These are phyloP conservation scores for Bergia puertoricense DNA, from an alignment of 92 coral and sea anemone species.

Conservation along the genomic window DNA sequence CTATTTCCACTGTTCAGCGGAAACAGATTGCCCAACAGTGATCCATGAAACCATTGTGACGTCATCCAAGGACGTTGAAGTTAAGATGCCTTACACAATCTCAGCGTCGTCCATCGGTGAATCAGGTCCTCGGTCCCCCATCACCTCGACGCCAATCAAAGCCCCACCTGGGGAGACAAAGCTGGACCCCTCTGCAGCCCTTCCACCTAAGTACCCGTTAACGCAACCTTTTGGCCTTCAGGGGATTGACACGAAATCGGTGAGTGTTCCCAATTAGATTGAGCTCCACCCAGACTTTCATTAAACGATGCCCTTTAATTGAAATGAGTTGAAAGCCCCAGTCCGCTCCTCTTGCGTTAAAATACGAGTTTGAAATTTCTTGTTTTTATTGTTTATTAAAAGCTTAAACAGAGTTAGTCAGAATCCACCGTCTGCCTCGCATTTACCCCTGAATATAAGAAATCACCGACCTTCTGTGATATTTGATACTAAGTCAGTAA, in stretches of 20 bases:
- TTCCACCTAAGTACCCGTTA: background rate
- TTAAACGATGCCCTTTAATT: no score
- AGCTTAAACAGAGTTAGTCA: no score
- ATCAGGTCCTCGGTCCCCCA: background rate
- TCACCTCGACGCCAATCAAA: constrained; percentile 39
- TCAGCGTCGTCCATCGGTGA: constrained; percentile 28
- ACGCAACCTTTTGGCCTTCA: background rate
- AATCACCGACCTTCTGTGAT: no score
- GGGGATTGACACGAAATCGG: background rate
- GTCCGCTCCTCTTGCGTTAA: no score
- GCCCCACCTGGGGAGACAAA: background rate
- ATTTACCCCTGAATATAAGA: no score
- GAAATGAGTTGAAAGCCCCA: no score
- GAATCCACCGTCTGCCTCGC: no score
- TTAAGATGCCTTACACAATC: constrained; percentile 4
- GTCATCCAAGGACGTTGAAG: constrained; percentile 25
- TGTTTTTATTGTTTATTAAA: no score
- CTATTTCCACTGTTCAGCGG: background rate
- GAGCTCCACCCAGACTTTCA: background rate
- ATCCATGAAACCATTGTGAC: constrained; percentile 14
- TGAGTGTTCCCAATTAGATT: background rate
- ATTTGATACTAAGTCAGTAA: no score
- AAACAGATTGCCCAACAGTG: background rate
- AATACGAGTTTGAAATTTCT: no score
- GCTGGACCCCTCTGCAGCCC: background rate